Base-by-base conservation (phyloP, 2,797 vertebrate genomes). In the Eulemur albifrons region DNA sequence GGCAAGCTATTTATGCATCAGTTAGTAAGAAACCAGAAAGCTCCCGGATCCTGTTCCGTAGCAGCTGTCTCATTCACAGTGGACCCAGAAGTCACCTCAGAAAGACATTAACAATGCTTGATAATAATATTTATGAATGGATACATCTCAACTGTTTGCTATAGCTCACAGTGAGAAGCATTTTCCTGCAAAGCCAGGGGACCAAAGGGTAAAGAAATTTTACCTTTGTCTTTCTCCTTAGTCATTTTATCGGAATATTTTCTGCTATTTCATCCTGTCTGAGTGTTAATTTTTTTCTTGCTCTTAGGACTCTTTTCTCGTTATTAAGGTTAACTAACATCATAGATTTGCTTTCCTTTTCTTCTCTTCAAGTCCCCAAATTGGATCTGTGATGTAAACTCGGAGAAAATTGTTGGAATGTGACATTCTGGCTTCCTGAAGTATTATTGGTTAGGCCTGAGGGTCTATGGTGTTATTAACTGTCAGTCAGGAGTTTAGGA, bases 361-460 rank as follows among this genome's bases (percentile, higher is more conserved):
- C 27, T 48, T 50, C n/a, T 48, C n/a, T 17, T 27, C 50, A 15
- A 75, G 21, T 77, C 4, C 13, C 13, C 27, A 75, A 90, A 96
- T 97, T 93, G 87, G 96, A 94, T 97, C 86, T 97, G 77, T 90
- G 88, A 95, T 92, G 67, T 97, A 97, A 97, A 97, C 88, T 94
- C 92, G 98, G 97, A 98, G 96, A 92, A 96, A 98, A 95, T 90
- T 98, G 92, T 95, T 98, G 92, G 93, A 98, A 98, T 69, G 76
- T 67, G 77, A 18, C 70, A 61, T 0, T 17, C 73, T 87, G 90
- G 70, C 95, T 97, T 92, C 87, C 95, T 76, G 72, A 93, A 95
- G 52, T 77, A 95, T 91, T 93, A 61, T 90, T 92, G 45, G 69
- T 95, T 89, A 63, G 30, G n/a, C n/a, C 5, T 25, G 10, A 90